Evolutionary conservation across 2,797 vertebrate species (phyloP).

Genomic region (Miichthys miiuy): DNA sequence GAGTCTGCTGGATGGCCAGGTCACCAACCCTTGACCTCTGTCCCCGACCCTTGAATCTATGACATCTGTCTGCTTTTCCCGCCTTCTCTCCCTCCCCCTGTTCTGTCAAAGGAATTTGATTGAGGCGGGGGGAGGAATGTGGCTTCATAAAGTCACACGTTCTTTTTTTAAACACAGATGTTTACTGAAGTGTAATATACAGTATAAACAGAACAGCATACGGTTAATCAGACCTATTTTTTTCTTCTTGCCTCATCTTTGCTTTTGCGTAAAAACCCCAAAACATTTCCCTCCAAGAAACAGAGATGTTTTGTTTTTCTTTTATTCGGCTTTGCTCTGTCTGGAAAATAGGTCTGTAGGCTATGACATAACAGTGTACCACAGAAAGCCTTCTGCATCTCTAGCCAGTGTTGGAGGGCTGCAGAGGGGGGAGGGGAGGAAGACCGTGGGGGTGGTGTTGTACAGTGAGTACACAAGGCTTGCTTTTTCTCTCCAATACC

Average conservation of each 20-base stretch:
- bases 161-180: slow-evolving; percentile 29
- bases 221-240: not conserved
- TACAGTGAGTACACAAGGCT: slow-evolving; percentile 77
- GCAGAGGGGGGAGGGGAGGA: slow-evolving; percentile 67
- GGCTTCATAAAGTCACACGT: slow-evolving; percentile 37
- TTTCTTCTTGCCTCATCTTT: not conserved
- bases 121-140: slow-evolving; percentile 49
- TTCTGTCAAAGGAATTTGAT: slow-evolving; percentile 68
- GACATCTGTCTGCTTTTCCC: slow-evolving; percentile 83
- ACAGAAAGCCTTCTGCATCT: slow-evolving; percentile 73
- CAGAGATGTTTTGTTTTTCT: slow-evolving; percentile 23
- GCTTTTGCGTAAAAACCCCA: slow-evolving; percentile 4
- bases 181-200: not conserved
- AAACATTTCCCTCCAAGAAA: slow-evolving; percentile 23
- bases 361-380: slow-evolving; percentile 82
- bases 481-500: slow-evolving; percentile 56
- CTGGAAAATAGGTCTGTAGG: slow-evolving; percentile 72
- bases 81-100: slow-evolving; percentile 57
- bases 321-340: slow-evolving; percentile 60
- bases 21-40: slow-evolving; percentile 82
- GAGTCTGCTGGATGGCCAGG: slow-evolving; percentile 73
- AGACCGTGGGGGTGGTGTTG: slow-evolving; percentile 67
- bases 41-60: slow-evolving; percentile 76
- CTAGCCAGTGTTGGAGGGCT: slow-evolving; percentile 55
- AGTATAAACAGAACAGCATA: not conserved